Base-by-base conservation (phyloP, 1,140 invertebrate genomes). In the Lamellibrachia luymesi region DNA sequence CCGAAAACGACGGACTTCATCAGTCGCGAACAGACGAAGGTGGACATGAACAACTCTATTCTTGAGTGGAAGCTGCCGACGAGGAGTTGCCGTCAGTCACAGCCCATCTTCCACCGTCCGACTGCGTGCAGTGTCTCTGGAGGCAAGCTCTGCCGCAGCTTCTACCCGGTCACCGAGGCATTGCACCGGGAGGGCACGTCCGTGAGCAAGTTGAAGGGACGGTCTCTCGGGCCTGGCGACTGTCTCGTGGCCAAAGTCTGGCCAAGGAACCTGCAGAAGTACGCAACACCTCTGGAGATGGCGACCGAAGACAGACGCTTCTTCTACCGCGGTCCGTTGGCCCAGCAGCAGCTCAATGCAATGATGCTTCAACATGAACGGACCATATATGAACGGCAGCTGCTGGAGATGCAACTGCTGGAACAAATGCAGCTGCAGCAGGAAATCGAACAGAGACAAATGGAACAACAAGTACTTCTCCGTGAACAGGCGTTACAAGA, bases 231-330 rank as follows among this genome's bases (percentile, higher is more conserved):
- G 50, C 92, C 50, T 38, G 52, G 52, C 8, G 50, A 51, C 50
- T 92, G 50, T 50, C 27, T 51, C 10, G 25, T 92, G 2, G 52
- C 27, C 10, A 92, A 92, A n/a, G 51, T 92, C 50, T 92, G 92
- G 92, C 92, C 50, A 56, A 8, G 92, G 25, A 51, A 38, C 8
- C 50, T 51, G 27, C 50, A 51, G 92, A 50, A 50, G 92, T 38
- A 50, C 50, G 51, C 51, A 2, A 50, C 51, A 10, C 92, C 92
- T 2, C 50, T 92, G 50, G 50, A 92, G 92, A 92, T 92, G 92
- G 92, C 92, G 50, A 92, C 38, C n/a, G 90, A 91, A 51, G 90
- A 91, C 90, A n/a, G 64, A 80, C 64, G 64, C 13, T 80, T 80
- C 64, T 80, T 80, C 64, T 80, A 80, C 64, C 64, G 64, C 64